Percentiles rank a stretch among this genome's conserved stretches.
These are phyloP conservation scores for Microplitis deprimator DNA, from an alignment of 2,888 invertebrate genomes.

Conservation along the genomic window DNA sequence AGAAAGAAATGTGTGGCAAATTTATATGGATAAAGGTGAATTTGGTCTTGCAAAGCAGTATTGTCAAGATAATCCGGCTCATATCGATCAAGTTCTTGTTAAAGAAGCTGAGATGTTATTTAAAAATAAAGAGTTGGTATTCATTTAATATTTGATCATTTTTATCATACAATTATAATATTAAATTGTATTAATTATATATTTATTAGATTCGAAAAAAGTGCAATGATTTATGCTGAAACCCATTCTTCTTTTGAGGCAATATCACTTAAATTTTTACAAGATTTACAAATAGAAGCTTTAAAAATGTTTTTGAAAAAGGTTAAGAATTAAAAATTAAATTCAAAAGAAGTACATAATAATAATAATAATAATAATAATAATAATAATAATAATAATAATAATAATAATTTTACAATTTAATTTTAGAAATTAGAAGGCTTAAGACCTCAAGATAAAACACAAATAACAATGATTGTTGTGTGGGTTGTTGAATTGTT, in stretches of 20 bases:
- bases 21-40: constrained; percentile 88
- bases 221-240: constrained; percentile 91
- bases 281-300: constrained; percentile 85
- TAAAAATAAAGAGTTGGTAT: constrained; percentile 77
- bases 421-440: constrained; percentile 79
- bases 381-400: background rate
- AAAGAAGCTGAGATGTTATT: constrained; percentile 92
- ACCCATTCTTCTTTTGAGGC: constrained; percentile 95
- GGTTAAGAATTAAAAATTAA: constrained; percentile 56
- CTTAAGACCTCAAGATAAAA: constrained; percentile 82
- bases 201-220: constrained; percentile 78
- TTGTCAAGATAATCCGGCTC: constrained; percentile 85
- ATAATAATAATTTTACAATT: constrained; percentile 32
- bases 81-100: constrained; percentile 86
- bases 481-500: constrained; percentile 96
- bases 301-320: constrained; percentile 89
- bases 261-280: constrained; percentile 91
- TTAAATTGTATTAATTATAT: constrained; percentile 15
- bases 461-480: constrained; percentile 92
- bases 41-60: constrained; percentile 91
- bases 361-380: background rate
- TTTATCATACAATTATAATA: background rate
- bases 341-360: background rate
- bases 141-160: background rate
- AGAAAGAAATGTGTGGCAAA: constrained; percentile 88